Percentiles rank a stretch among this genome's conserved stretches.
phyloP scores from a whole-genome alignment of 2,797 vertebrate genomes.

The Kryptopterus vitreolus region DNA sequence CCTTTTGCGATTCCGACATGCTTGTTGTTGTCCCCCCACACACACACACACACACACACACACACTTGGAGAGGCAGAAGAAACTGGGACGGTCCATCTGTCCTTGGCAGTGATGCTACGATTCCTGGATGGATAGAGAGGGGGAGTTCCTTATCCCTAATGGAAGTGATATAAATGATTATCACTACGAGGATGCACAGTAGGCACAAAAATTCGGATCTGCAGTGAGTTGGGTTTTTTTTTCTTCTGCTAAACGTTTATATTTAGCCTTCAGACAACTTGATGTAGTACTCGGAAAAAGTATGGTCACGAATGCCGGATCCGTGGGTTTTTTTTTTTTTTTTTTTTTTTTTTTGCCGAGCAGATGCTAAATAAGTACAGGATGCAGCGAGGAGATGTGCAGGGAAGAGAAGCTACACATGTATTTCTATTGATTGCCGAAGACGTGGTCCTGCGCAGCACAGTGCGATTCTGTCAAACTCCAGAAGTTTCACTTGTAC shows the following conservation, averaged over 20 bases:
- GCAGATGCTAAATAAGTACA: conserved; percentile 34
- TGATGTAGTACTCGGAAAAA: conserved; percentile 6
- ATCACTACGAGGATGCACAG: conserved; percentile 43
- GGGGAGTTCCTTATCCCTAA: conserved; percentile 15
- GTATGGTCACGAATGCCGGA: conserved; percentile 20
- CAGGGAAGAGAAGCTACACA: neutral
- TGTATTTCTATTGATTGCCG: conserved; percentile 3
- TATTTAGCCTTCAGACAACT: conserved; percentile 16
- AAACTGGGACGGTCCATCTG: conserved; percentile 51
- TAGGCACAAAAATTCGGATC: conserved; percentile 30
- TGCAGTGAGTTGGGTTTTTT: conserved; percentile 47
- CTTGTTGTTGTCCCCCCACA: no score
- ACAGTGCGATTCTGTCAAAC: neutral
- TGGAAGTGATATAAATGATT: conserved; percentile 38
- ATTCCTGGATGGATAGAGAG: conserved; percentile 27
- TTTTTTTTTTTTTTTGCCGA: conserved; percentile 12
- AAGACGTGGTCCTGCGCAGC: neutral
- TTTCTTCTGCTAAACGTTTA: conserved; percentile 5
- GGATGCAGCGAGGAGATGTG: conserved; percentile 18
- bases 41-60: no score
- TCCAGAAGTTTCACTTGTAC: conserved; percentile 37
- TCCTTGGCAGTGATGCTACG: conserved; percentile 43
- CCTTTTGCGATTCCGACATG: conserved; percentile 36
- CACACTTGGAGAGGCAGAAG: conserved; percentile 38
- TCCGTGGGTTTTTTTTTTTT: conserved; percentile 3